Base-by-base conservation (phyloP, 2,888 invertebrate genomes). In the Hydriomena furcata region DNA sequence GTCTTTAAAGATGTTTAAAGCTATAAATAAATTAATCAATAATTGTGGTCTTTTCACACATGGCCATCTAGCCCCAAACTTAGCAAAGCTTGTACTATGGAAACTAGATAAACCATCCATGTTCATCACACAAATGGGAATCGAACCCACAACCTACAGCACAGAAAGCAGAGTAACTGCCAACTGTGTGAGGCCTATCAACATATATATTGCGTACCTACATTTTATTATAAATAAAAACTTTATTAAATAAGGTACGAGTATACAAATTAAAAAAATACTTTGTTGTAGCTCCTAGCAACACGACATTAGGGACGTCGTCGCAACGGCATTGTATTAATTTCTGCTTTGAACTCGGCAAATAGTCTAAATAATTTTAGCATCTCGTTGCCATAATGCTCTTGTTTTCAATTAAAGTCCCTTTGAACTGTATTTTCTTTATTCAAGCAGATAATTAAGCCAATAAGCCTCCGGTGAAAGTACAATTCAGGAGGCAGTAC, bases 391-490 rank as follows among this genome's bases (percentile, higher is more conserved):
- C 35, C 31, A 36, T 31, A 32, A 32, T 43, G 30, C 21, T 35
- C 37, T 34, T 48, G 34, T 49, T 55, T 55, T 32, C 53, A 49
- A 53, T 57, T 49, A 41, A 51, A 56, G 25, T 53, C 23, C 43
- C 41, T 51, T 50, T 42, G 45, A 46, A 23, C 52, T 58, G 45
- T 57, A 32, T 53, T 52, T 57, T 55, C 51, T 61, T 53, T 51
- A 50, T 53, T 55, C 46, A 41, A 34, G 11, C 35, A 44, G 51
- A 55, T 58, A 56, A 58, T 56, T 48, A 56, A 51, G 48, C 44
- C 47, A 48, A 50, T 46, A 45, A 55, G 50, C 58, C 35, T 50
- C 12, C 37, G 41, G 45, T 27, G 17, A 31, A 11, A 41, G 21
- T 24, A 13, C 5, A 27, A 25, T 46, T 28, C 0, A 11, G 11